These are phyloP conservation scores for Eupristina koningsbergeri DNA, from an alignment of 1,140 invertebrate species.

Conservation along the genomic window DNA sequence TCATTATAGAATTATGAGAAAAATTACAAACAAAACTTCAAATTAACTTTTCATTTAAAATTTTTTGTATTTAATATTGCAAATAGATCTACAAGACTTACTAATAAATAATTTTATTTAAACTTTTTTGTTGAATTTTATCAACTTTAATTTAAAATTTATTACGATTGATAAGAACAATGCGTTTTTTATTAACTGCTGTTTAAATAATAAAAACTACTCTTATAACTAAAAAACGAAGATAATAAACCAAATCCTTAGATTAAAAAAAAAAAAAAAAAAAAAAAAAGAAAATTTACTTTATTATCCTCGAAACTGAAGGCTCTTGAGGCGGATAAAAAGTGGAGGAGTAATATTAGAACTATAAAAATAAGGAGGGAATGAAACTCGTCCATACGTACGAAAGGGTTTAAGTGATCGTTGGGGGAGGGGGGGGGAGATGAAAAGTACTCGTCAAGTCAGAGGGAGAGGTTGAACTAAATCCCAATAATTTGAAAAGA, in stretches of 20 bases:
- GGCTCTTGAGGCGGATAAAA: slow-evolving; percentile 22
- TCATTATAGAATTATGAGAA: too few relatives aligned
- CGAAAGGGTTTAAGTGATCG: slow-evolving; percentile 14
- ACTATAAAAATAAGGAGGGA: slow-evolving; percentile 42
- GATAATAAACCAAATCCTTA: background rate
- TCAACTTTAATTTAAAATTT: too few relatives aligned
- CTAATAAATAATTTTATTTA: too few relatives aligned
- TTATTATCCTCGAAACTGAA: slow-evolving; percentile 44
- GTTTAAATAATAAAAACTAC: background rate
- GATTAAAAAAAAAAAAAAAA: too few relatives aligned
- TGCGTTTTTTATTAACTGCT: too few relatives aligned
- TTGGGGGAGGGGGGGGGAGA: too few relatives aligned
- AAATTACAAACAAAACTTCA: too few relatives aligned
- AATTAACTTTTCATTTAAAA: too few relatives aligned
- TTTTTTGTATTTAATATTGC: too few relatives aligned
- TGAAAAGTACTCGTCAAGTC: background rate
- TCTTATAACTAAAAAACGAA: background rate
- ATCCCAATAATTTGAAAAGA: slow-evolving; percentile 15
- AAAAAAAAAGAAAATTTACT: slow-evolving; percentile 41
- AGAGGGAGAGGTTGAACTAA: slow-evolving; percentile 40
- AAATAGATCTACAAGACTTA: too few relatives aligned
- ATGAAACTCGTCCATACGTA: background rate
- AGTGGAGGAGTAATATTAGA: slow-evolving; percentile 45
- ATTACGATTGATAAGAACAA: too few relatives aligned
- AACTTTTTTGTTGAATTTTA: too few relatives aligned